These are phyloP conservation scores for Thunnus albacares DNA, from an alignment of 2,797 vertebrate species.

Conservation along the genomic window DNA sequence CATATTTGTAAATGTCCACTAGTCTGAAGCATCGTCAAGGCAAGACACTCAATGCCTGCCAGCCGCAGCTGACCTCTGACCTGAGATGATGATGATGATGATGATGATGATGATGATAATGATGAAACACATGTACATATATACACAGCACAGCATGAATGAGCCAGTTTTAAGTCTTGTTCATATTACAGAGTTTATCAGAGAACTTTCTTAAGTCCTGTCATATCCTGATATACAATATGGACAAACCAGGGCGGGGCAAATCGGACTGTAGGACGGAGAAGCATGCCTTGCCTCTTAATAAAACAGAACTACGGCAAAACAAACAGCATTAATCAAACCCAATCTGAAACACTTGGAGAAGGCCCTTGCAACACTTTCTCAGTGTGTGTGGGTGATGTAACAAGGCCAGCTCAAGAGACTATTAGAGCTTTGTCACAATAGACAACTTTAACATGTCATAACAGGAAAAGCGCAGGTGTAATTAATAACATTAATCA, in stretches of 20 bases:
- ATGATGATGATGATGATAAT: too few species aligned
- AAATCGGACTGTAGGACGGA: constrained; percentile 48
- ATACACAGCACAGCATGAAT: background rate
- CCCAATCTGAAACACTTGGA: constrained; percentile 23
- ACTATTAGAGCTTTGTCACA: background rate
- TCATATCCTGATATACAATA: constrained; percentile 10
- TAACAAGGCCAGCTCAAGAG: constrained; percentile 5
- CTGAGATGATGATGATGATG: too few species aligned
- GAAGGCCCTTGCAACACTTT: constrained; percentile 16
- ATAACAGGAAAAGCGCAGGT: too few species aligned
- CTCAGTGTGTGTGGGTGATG: background rate
- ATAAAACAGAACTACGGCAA: constrained; percentile 60
- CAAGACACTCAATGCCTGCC: background rate
- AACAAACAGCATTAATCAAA: constrained; percentile 51
- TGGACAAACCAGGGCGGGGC: constrained; percentile 54
- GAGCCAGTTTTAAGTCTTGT: background rate
- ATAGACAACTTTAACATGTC: background rate
- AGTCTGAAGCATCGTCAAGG: background rate
- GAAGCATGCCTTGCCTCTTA: constrained; percentile 57
- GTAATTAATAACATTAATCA: background rate
- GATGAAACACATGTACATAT: background rate
- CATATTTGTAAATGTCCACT: background rate
- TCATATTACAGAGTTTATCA: constrained; percentile 7
- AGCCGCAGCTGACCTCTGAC: background rate
- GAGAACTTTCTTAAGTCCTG: constrained; percentile 26